These are phyloP conservation scores for Parochlus steinenii DNA, from an alignment of 2,888 invertebrate species.

Conservation along the genomic window DNA sequence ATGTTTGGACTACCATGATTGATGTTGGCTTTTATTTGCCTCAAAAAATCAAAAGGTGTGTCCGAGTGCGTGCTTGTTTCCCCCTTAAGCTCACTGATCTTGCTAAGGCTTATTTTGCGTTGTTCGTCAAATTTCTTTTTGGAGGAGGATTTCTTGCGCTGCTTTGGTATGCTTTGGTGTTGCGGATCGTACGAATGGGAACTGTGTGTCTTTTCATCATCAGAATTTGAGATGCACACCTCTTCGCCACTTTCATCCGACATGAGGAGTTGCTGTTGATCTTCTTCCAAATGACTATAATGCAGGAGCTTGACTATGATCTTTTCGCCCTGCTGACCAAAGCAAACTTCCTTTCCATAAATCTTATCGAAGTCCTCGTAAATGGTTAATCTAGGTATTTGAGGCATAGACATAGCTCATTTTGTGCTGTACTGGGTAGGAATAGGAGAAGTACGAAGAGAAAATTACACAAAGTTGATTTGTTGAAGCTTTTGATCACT, in stretches of 20 bases:
- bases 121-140: conserved; percentile 8
- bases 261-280: conserved; percentile 9
- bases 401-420: too few relatives aligned
- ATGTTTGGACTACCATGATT: too few relatives aligned
- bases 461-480: too few relatives aligned
- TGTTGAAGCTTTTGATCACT: too few relatives aligned
- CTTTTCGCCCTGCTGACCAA: conserved; percentile 21
- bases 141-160: conserved; percentile 10
- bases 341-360: conserved; percentile 29
- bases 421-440: too few relatives aligned
- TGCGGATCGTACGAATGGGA: not conserved
- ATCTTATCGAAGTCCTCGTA: conserved; percentile 32
- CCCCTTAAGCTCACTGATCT: conserved; percentile 6
- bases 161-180: conserved; percentile 1
- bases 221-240: conserved; percentile 26
- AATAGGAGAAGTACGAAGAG: too few relatives aligned
- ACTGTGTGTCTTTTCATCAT: conserved; percentile 17
- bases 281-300: conserved; percentile 28
- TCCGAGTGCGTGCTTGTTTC: not conserved
- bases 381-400: conserved; percentile 17
- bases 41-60: too few relatives aligned
- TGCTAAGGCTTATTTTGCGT: conserved; percentile 8
- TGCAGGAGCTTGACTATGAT: conserved; percentile 28
- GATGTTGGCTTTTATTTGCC: too few relatives aligned
- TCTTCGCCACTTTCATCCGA: conserved; percentile 15